A percentile compares a stretch with the other conserved stretches of the same genome.
Evolutionary conservation across 2,888 invertebrate genomes (phyloP).

Genomic region (Epicampocera succincta): DNA sequence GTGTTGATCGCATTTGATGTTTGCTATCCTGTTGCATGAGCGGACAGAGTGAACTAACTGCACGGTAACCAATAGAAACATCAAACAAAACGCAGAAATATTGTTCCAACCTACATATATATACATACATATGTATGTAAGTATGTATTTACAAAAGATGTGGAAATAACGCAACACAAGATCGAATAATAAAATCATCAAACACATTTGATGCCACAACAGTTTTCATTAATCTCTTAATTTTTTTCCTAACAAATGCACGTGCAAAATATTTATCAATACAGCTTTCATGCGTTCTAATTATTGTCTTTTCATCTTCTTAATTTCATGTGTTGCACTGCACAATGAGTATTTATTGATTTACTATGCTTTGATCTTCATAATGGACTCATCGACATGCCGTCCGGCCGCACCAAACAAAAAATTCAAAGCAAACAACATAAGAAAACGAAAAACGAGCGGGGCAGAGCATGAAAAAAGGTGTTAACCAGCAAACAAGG

Average conservation of each 20-base stretch:
- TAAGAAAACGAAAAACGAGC: slow-evolving; percentile 12
- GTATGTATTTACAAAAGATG: slow-evolving; percentile 38
- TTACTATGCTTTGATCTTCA: slow-evolving; percentile 58
- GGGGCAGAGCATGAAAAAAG: slow-evolving; percentile 48
- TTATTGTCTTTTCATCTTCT: slow-evolving; percentile 34
- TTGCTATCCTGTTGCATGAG: slow-evolving; percentile 33
- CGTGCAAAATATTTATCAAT: slow-evolving; percentile 68
- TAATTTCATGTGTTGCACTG: slow-evolving; percentile 44
- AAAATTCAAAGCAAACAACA: slow-evolving; percentile 9
- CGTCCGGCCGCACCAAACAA: slow-evolving; percentile 31
- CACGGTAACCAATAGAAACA: slow-evolving; percentile 32
- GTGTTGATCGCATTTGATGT: slow-evolving; percentile 37
- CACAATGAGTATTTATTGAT: slow-evolving; percentile 52
- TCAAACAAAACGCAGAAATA: slow-evolving; percentile 57
- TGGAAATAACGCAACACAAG: slow-evolving; percentile 35
- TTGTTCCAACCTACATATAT: too few species aligned
- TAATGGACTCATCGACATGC: slow-evolving; percentile 54
- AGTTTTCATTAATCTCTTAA: neutral
- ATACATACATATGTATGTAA: too few species aligned
- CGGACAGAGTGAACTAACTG: neutral
- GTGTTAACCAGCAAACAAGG: slow-evolving; percentile 68
- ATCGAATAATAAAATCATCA: slow-evolving; percentile 54
- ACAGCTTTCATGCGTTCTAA: slow-evolving; percentile 42
- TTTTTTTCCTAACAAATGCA: slow-evolving; percentile 48
- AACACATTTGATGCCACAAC: slow-evolving; percentile 46